A percentile compares a stretch with the other conserved stretches of the same genome.
Evolutionary conservation across 1,140 invertebrate species (phyloP).

Genomic region (Bombyx mandarina): DNA sequence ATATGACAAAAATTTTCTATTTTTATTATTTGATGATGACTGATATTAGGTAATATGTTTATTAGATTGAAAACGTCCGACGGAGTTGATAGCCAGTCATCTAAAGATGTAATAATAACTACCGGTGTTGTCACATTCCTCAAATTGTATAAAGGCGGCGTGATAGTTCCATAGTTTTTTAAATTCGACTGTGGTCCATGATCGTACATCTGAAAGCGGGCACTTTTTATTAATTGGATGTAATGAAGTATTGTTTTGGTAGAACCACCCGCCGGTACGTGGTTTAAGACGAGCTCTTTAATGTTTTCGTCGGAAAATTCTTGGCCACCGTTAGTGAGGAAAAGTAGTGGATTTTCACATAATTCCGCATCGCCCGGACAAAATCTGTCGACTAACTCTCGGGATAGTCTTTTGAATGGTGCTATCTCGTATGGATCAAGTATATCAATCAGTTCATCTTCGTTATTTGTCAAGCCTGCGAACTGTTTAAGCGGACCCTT

Average conservation of each 20-base stretch:
- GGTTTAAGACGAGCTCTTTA: constrained; percentile 71
- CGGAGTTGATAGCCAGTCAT: constrained; percentile 73
- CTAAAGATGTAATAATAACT: constrained; percentile 74
- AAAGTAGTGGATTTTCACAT: background rate
- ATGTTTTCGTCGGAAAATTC: background rate
- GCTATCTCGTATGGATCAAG: constrained; percentile 76
- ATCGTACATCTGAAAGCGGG: constrained; percentile 76
- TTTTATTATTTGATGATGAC: constrained; percentile 50
- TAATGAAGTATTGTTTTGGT: constrained; percentile 81
- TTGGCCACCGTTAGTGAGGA: background rate
- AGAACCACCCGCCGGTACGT: constrained; percentile 85
- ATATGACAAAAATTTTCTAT: constrained; percentile 66
- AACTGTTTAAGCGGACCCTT: constrained; percentile 76
- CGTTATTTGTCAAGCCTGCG: constrained; percentile 63
- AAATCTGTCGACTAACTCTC: background rate
- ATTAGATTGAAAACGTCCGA: constrained; percentile 56
- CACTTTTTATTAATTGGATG: constrained; percentile 75
- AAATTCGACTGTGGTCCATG: constrained; percentile 76
- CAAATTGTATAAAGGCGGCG: constrained; percentile 75
- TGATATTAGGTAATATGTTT: constrained; percentile 49
- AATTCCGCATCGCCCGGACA: background rate
- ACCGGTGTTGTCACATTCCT: constrained; percentile 73
- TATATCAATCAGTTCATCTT: constrained; percentile 66
- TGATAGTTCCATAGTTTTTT: constrained; percentile 50
- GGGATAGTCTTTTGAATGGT: background rate